A percentile compares a stretch with the other conserved stretches of the same genome.
phyloP scores from a whole-genome alignment of 2,888 invertebrate species.

The Campopleginae sp. region DNA sequence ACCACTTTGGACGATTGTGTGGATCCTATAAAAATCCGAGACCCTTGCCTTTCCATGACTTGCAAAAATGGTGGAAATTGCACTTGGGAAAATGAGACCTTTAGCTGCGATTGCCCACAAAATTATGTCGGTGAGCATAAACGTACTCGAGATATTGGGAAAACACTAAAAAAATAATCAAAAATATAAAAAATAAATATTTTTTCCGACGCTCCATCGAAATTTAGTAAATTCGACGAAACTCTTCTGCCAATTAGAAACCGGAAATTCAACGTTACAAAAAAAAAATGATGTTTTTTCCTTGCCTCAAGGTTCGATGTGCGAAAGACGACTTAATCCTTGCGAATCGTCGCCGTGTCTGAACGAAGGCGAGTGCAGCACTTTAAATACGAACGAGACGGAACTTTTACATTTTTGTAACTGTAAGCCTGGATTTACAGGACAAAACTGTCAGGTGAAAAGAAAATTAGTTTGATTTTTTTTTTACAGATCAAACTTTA shows the following conservation, averaged over 20 bases:
- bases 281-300: slow-evolving; percentile 27
- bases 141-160: background rate
- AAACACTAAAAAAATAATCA: background rate
- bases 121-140: slow-evolving; percentile 84
- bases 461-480: slow-evolving; percentile 59
- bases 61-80: slow-evolving; percentile 85
- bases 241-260: background rate
- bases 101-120: slow-evolving; percentile 85
- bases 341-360: slow-evolving; percentile 86
- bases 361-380: slow-evolving; percentile 85
- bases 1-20: slow-evolving; percentile 83
- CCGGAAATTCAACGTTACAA: background rate
- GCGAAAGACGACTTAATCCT: slow-evolving; percentile 84
- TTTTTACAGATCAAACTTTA: background rate
- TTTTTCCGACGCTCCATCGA: background rate
- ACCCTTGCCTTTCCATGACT: slow-evolving; percentile 85
- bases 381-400: slow-evolving; percentile 72
- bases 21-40: slow-evolving; percentile 83
- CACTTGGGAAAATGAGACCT: slow-evolving; percentile 75
- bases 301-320: slow-evolving; percentile 84
- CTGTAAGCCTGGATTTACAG: slow-evolving; percentile 85
- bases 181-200: background rate
- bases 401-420: slow-evolving; percentile 82
- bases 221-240: background rate
- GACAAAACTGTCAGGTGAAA: slow-evolving; percentile 85